Evolutionary conservation across 2,888 invertebrate species (phyloP), one percentile per base, ranked within the genome.

Genomic region (Agrotis clavis): DNA sequence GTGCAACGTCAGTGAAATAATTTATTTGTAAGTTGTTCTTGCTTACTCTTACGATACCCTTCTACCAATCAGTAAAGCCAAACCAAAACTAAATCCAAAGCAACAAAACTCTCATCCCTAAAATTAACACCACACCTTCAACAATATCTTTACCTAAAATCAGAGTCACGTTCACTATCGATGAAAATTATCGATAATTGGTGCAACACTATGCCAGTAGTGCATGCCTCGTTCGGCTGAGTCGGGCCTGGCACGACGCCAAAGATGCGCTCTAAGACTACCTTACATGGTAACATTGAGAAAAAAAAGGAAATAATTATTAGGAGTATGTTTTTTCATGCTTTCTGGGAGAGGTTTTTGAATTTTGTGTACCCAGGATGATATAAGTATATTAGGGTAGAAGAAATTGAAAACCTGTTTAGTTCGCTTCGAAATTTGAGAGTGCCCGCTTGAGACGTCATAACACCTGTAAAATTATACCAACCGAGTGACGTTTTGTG

Each of bases 191-290:
- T 82, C 80, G 82, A 83, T 82, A 81, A 85, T 74, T 75, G 67
- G 66, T 67, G 67, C 87, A 80, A 81, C 88, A 75, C 88, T 88
- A 74, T 68, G 74, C 70, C 78, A 87, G 83, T 86, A 84, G 84
- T 85, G 86, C 87, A 83, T 78, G 79, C 77, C 76, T 79, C 84
- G 87, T 85, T 84, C 81, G 77, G 88, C 88, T 88, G 88, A 88
- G 86, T 88, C 86, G 78, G 53, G 67, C 68, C 77, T 89, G 88
- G 88, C 86, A 14, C 35, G 0, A 14, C 54, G 88, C 88, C 88
- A 89, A 81, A 79, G 81, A 84, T 78, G 84, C 86, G 75, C 77
- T 79, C 72, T 69, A 69, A 77, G 74, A 75, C 76, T 73, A 47
- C 80, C 84, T 56, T 67, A 79, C 70, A 74, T 81, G 74, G 60